These are phyloP conservation scores for Epinephelus moara DNA, from an alignment of 2,113 vertebrate genomes.

Conservation along the genomic window DNA sequence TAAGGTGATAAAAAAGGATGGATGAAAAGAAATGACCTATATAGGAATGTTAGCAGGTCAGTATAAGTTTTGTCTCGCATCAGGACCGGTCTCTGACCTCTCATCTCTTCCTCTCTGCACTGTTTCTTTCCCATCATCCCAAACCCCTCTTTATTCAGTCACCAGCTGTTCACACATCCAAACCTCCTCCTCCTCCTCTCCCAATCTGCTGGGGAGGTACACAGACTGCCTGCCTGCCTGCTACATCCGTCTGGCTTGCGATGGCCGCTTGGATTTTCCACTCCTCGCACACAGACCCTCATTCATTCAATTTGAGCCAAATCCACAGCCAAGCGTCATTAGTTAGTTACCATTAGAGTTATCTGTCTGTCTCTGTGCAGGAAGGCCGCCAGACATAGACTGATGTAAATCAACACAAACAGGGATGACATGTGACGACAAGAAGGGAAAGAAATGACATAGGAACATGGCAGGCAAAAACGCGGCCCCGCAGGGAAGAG, in stretches of 20 bases:
- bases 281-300: constrained; percentile 36
- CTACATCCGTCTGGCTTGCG: constrained; percentile 51
- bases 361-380: constrained; percentile 15
- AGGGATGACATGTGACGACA: constrained; percentile 43
- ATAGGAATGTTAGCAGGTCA: neutral
- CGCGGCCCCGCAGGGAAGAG: constrained; percentile 30
- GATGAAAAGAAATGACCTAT: neutral
- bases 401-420: constrained; percentile 60
- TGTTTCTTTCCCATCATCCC: constrained; percentile 23
- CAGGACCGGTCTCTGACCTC: constrained; percentile 14
- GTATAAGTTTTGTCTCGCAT: neutral
- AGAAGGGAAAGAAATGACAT: constrained; percentile 26
- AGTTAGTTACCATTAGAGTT: constrained; percentile 54
- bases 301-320: constrained; percentile 55
- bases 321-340: constrained; percentile 48
- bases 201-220: constrained; percentile 40
- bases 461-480: constrained; percentile 27
- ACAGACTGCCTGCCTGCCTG: constrained; percentile 37
- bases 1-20: too few species aligned
- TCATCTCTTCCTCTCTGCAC: constrained; percentile 10
- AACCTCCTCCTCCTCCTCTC: constrained; percentile 33
- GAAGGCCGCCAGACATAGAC: constrained; percentile 41
- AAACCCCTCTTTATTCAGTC: constrained; percentile 37
- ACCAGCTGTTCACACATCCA: constrained; percentile 63
- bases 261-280: constrained; percentile 35